Base-by-base conservation (phyloP, 2,888 invertebrate genomes). In the Chrysina gloriosa region DNA sequence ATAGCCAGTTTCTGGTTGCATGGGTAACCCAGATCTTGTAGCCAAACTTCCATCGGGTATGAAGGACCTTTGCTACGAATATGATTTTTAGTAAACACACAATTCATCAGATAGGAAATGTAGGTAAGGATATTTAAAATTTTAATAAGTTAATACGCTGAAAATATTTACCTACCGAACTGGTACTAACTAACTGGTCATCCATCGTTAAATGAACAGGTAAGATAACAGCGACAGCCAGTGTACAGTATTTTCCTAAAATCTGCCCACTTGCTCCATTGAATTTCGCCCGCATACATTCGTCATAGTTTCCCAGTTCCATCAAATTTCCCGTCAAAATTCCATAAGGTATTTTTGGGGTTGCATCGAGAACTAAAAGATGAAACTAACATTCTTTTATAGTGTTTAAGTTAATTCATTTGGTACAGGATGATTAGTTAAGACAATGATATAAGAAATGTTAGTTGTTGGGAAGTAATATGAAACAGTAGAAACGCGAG, bases 271-370 rank as follows among this genome's bases (percentile, higher is more conserved):
- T 31, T 23, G 11, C 36, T 3, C 42, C 54, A 25, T 66, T 19
- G 5, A 48, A 34, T 14, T 69, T 50, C 11, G 67, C 63, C 2
- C 42, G 36, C 25, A 72, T 47, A 29, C 72, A 72, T 50, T 71
- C 67, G 25, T 70, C 70, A 47, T 61, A 72, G 25, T 70, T 69
- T 47, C 72, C 72, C n/a, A 64, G 52, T 21, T 67, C 68, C 6
- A 64, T 9, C 11, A 63, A 36, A 31, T 72, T 72, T 27, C 72
- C 72, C 2, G 39, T 58, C 11, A 68, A 16, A 21, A 72, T 39
- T 23, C 72, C 70, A 4, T 48, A 58, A 9, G 65, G 67, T 16
- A 68, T 48, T 63, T 72, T 70, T 3, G 70, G 45, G 6, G 64
- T 54, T 2, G 72, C 69, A 63, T 72, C 72, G 25, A 72, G 36